Evolutionary conservation across 2,797 vertebrate species (phyloP), one percentile per base, ranked within the genome.

Genomic region (Darevskia nairensis): DNA sequence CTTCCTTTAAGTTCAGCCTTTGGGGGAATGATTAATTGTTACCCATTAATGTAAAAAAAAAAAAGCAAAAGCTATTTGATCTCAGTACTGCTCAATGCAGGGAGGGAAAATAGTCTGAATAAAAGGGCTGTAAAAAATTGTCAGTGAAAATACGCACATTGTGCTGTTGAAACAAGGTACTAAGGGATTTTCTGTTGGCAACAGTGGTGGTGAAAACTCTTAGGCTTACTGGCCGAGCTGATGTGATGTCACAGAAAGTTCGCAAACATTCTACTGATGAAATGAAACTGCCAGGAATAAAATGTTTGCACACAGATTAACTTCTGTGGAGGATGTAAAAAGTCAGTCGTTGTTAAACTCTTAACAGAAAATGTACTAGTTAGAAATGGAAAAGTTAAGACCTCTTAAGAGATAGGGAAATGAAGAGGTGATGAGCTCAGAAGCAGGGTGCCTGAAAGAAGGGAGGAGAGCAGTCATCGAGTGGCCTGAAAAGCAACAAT

Each of bases 1-100:
- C 55, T 72, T 92, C 66, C 78, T 77, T 50, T 93, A 91, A 94
- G 92, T 76, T 91, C 83, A 91, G 76, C 85, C n/a, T 84, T 95
- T 92, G 83, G 81, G 32, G 55, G 82, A 61, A 46, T 74, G 89
- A 91, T 94, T 95, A 91, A 92, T n/a, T 92, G 35, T 80, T 89
- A 86, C 80, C 13, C 90, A 90, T 92, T 92, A 82, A 83, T n/a
- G 41, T 71, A 44, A 75, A 89, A 84, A 23, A 32, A 79, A 50
- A 11, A 32, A 75, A 89, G n/a, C n/a, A 84, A 23, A 27, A 79
- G 55, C 50, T 64, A 72, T 89, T 80, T 85, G 68, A 80, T 74
- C 82, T 89, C 25, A 32, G 29, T 27, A 17, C n/a, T 27, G 35
- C 39, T 74, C 46, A 71, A 61, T 13, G 71, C 11, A 64, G 32